phyloP scores from a whole-genome alignment of 2,797 vertebrate genomes.

The Lacerta agilis region DNA sequence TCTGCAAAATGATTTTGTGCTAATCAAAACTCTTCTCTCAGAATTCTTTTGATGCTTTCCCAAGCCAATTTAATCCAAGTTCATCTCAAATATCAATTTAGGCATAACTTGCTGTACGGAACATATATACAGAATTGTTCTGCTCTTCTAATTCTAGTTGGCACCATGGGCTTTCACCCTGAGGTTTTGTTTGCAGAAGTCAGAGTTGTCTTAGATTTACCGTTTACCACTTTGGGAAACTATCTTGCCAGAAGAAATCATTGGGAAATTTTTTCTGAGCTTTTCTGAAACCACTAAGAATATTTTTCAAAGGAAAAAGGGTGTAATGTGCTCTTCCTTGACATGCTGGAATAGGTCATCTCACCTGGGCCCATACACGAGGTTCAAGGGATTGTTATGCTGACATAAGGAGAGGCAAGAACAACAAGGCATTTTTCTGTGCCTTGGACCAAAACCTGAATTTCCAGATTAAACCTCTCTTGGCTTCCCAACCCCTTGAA shows the following conservation, averaged over 20 bases:
- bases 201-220: neutral
- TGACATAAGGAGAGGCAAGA: neutral
- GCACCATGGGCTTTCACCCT: neutral
- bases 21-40: neutral
- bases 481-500: too few species aligned
- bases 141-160: neutral
- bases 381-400: neutral
- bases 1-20: neutral
- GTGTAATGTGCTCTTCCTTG: neutral
- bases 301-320: neutral
- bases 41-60: neutral
- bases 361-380: neutral
- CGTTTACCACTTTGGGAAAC: neutral
- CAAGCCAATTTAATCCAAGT: neutral
- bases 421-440: neutral
- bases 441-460: neutral
- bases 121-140: neutral
- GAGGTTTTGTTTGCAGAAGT: neutral
- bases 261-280: neutral
- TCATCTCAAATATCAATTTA: neutral
- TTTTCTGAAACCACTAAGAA: neutral
- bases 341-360: neutral
- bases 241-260: neutral
- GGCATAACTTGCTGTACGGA: neutral
- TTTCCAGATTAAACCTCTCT: neutral